These are phyloP conservation scores for Symphodus melops DNA, from an alignment of 2,113 vertebrate genomes.

Conservation along the genomic window DNA sequence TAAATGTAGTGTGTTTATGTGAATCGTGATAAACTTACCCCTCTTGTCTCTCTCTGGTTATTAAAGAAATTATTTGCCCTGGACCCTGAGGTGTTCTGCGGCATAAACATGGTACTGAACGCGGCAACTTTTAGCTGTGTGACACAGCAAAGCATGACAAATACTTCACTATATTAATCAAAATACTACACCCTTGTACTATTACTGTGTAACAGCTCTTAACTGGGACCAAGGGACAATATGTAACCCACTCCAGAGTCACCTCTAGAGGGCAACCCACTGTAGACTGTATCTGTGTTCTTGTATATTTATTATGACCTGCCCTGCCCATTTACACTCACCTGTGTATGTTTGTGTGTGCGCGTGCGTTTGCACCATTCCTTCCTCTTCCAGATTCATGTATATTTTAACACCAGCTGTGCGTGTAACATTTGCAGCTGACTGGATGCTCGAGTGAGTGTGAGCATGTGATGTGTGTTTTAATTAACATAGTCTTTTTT, in stretches of 20 bases:
- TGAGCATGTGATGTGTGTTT: slow-evolving; percentile 59
- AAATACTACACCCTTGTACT: slow-evolving; percentile 53
- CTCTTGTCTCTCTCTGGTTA: slow-evolving; percentile 75
- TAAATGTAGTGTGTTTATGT: slow-evolving; percentile 46
- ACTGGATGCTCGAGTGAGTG: slow-evolving; percentile 22
- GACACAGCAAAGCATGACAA: slow-evolving; percentile 75
- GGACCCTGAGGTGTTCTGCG: slow-evolving; percentile 81
- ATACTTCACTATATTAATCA: slow-evolving; percentile 71
- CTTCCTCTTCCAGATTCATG: slow-evolving; percentile 36
- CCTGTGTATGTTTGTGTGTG: slow-evolving; percentile 28
- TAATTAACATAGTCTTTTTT: slow-evolving; percentile 61
- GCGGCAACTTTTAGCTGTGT: slow-evolving; percentile 66
- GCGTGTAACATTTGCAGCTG: slow-evolving; percentile 31
- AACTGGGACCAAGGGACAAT: slow-evolving; percentile 50
- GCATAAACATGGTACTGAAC: slow-evolving; percentile 83
- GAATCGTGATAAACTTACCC: slow-evolving; percentile 60
- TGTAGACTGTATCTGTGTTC: slow-evolving; percentile 34
- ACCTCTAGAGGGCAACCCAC: slow-evolving; percentile 42
- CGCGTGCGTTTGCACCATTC: slow-evolving; percentile 10
- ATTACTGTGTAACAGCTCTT: slow-evolving; percentile 49
- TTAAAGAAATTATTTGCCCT: slow-evolving; percentile 84
- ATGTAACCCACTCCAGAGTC: slow-evolving; percentile 47
- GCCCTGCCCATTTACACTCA: slow-evolving; percentile 39
- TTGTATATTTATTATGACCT: slow-evolving; percentile 26
- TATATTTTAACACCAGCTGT: slow-evolving; percentile 61